phyloP scores from a whole-genome alignment of 2,797 vertebrate species.

The Cyclura pinguis region DNA sequence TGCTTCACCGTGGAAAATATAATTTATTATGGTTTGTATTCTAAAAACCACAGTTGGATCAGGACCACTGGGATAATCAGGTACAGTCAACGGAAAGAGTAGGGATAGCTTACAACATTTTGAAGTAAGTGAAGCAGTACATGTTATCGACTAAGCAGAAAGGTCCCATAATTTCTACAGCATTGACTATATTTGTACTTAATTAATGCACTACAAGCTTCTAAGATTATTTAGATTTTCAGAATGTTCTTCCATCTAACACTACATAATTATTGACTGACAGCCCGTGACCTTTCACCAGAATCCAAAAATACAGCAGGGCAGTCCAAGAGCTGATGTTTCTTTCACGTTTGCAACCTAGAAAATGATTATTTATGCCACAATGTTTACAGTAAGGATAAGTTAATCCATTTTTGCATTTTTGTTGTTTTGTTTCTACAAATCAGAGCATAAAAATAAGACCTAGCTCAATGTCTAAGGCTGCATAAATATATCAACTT shows the following conservation, averaged over 20 bases:
- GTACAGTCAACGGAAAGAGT: neutral
- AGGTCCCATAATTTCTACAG: neutral
- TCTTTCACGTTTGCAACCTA: neutral
- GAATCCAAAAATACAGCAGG: neutral
- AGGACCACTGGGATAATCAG: neutral
- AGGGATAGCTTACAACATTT: neutral
- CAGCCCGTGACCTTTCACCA: neutral
- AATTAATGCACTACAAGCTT: neutral
- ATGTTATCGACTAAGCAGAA: neutral
- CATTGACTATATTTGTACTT: neutral
- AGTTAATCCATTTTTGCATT: neutral
- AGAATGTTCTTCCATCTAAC: neutral
- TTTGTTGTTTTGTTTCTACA: neutral
- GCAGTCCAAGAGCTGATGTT: neutral
- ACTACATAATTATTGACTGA: neutral
- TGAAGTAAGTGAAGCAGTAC: neutral
- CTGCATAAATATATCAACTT: too few species aligned
- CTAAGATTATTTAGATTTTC: neutral
- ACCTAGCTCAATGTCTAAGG: neutral
- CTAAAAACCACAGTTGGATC: neutral
- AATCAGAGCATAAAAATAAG: neutral
- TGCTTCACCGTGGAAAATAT: neutral
- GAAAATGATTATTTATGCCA: neutral
- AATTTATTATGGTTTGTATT: neutral
- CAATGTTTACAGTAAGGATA: neutral